A percentile compares a stretch with the other conserved stretches of the same genome.
These are phyloP conservation scores for Notamacropus eugenii DNA, from an alignment of 2,797 vertebrate genomes.

Conservation along the genomic window DNA sequence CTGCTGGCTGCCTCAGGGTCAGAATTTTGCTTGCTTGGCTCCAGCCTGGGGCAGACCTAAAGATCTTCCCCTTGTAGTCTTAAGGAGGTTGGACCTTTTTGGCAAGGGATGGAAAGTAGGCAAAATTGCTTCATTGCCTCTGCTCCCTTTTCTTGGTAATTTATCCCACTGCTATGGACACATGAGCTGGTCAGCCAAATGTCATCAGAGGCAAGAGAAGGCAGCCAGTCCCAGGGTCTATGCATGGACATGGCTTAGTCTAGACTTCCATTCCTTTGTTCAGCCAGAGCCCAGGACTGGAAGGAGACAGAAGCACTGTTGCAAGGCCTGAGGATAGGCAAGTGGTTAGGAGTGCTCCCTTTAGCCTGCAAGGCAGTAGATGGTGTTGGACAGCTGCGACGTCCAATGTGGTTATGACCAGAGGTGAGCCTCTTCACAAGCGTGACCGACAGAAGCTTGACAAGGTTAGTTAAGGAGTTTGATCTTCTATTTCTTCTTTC, in stretches of 20 bases:
- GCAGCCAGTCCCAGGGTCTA: neutral
- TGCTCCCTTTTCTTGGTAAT: neutral
- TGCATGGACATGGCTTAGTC: neutral
- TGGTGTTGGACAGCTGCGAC: neutral
- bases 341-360: neutral
- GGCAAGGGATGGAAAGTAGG: constrained; percentile 7
- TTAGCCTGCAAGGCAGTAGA: neutral
- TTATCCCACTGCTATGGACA: neutral
- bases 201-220: neutral
- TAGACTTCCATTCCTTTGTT: neutral
- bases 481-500: constrained; percentile 46
- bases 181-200: neutral
- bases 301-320: constrained; percentile 36
- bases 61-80: constrained; percentile 2
- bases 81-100: neutral
- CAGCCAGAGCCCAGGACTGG: neutral
- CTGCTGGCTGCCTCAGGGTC: neutral
- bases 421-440: neutral
- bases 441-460: neutral
- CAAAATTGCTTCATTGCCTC: neutral
- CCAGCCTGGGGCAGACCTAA: neutral
- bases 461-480: constrained; percentile 53
- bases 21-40: neutral
- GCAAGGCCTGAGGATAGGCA: neutral
- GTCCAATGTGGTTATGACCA: neutral